Evolutionary conservation across 2,797 vertebrate species (phyloP).

Genomic region (Harpagifer antarcticus): DNA sequence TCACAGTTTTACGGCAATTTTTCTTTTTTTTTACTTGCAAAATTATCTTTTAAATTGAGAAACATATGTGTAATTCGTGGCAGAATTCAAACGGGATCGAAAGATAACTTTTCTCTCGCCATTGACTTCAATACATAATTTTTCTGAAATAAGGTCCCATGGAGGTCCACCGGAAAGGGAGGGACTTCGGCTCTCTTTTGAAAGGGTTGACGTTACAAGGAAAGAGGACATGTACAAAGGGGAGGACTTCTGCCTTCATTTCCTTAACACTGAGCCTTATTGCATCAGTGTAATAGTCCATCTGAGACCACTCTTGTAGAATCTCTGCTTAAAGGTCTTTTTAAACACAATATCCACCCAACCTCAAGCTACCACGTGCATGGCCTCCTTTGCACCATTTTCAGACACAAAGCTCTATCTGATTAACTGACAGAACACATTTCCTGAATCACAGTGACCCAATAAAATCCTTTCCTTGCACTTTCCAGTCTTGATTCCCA

Average conservation of each 20-base stretch:
- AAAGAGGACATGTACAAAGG: not conserved
- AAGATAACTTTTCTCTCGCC: no score
- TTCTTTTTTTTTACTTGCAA: no score
- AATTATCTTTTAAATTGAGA: no score
- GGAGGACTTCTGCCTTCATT: not conserved
- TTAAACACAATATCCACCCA: conserved; percentile 8
- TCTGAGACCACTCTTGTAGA: not conserved
- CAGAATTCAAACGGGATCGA: no score
- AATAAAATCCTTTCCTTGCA: conserved; percentile 10
- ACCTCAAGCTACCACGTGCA: conserved; percentile 5
- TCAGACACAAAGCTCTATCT: conserved; percentile 13
- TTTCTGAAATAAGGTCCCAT: no score
- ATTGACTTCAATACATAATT: no score
- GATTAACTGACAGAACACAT: not conserved
- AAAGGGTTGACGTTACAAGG: no score
- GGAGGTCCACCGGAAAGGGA: no score
- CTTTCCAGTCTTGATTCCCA: conserved; percentile 14
- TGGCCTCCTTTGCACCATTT: not conserved
- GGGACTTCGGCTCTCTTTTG: no score
- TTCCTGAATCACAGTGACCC: not conserved
- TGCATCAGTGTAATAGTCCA: not conserved
- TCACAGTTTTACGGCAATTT: no score
- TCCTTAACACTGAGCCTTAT: not conserved
- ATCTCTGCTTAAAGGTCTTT: conserved; percentile 2
- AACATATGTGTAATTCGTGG: no score